These are phyloP conservation scores for Antechinus stuartii DNA, from an alignment of 2,113 vertebrate genomes.

Conservation along the genomic window DNA sequence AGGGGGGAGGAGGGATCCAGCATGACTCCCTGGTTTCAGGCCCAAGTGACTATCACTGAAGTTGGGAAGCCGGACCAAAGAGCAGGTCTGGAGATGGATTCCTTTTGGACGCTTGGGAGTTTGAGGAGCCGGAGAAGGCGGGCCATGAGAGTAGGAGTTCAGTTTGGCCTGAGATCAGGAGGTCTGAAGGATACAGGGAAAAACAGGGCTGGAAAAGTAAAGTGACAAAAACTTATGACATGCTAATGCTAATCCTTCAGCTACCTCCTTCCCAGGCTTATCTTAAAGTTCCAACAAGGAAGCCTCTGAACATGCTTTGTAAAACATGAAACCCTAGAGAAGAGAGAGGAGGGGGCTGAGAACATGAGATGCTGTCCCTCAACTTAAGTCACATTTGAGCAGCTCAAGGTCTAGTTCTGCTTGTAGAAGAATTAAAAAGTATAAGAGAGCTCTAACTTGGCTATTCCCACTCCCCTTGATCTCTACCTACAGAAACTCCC, in stretches of 20 bases:
- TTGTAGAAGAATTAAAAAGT: not conserved
- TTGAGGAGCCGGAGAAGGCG: not conserved
- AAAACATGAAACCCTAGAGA: conserved; percentile 24
- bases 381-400: not conserved
- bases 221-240: not conserved
- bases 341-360: not conserved
- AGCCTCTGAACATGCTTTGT: conserved; percentile 23
- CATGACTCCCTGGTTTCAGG: not conserved
- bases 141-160: not conserved
- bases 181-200: not conserved
- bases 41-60: not conserved
- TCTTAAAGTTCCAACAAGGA: conserved; percentile 11
- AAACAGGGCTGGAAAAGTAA: not conserved
- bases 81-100: not conserved
- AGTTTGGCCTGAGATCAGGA: not conserved
- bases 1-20: not conserved
- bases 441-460: not conserved
- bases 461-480: conserved; percentile 8
- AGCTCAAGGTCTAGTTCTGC: not conserved
- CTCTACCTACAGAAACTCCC: conserved; percentile 43
- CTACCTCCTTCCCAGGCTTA: not conserved
- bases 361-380: not conserved
- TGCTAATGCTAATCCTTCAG: not conserved
- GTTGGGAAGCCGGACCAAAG: not conserved
- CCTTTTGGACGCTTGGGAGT: not conserved